Conservation (phyloP, 2,113 vertebrate species). For the Oxyura jamaicensis region DNA sequence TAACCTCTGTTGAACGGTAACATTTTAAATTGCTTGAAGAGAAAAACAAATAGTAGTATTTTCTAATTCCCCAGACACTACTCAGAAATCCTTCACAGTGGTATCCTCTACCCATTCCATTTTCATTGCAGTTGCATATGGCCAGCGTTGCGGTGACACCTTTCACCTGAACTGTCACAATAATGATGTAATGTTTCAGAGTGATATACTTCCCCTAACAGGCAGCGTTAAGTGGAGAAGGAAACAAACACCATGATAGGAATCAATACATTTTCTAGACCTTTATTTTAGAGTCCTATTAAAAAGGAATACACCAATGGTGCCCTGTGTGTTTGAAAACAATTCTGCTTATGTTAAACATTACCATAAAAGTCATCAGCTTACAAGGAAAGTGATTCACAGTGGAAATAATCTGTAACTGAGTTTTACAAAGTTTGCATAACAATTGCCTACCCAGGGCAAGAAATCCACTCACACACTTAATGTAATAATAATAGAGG, state of each 20-base stretch:
- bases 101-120: background rate
- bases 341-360: constrained; percentile 3
- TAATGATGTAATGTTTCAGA: background rate
- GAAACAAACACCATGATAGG: background rate
- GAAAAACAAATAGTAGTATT: background rate
- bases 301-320: background rate
- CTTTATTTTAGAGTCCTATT: background rate
- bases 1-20: background rate
- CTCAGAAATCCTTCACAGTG: background rate
- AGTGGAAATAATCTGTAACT: constrained; percentile 23
- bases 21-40: background rate
- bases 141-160: background rate
- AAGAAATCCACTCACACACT: background rate
- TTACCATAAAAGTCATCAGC: constrained; percentile 21
- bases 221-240: background rate
- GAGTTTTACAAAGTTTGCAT: constrained; percentile 41
- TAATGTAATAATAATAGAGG: background rate
- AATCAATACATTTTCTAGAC: background rate
- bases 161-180: background rate
- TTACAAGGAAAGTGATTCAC: constrained; percentile 29
- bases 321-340: background rate
- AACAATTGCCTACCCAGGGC: background rate
- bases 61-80: background rate
- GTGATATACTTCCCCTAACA: background rate
- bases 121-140: background rate